Percentiles rank a stretch among this genome's conserved stretches.
Conservation (phyloP, 30 jellyfish, hydroid and myxozoan genomes). For the Pelagia noctiluca region DNA sequence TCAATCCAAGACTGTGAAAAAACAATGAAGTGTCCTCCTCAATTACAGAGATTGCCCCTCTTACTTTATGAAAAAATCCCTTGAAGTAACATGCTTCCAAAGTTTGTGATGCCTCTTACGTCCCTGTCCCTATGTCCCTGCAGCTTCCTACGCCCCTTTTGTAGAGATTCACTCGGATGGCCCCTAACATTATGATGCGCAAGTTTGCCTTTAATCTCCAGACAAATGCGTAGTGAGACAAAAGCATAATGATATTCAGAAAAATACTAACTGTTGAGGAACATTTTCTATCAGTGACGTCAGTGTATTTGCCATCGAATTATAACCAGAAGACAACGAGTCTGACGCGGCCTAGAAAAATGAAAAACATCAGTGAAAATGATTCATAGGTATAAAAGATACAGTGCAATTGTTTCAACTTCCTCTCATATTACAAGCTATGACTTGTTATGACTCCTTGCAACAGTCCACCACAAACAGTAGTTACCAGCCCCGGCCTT, state of each 20-base stretch:
- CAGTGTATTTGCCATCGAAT: conserved; percentile 46
- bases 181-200: background rate
- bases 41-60: too few relatives aligned
- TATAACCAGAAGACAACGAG: conserved; percentile 22
- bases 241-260: too few relatives aligned
- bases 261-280: background rate
- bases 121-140: too few relatives aligned
- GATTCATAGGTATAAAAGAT: background rate
- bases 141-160: background rate
- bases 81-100: too few relatives aligned
- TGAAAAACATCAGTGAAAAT: background rate
- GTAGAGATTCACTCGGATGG: background rate
- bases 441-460: background rate
- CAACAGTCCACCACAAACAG: too few relatives aligned
- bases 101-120: too few relatives aligned
- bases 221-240: too few relatives aligned
- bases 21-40: too few relatives aligned
- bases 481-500: too few relatives aligned
- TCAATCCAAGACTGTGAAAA: too few relatives aligned
- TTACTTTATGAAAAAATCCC: too few relatives aligned
- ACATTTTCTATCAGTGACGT: conserved; percentile 49
- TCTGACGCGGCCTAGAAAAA: background rate
- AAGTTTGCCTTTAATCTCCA: background rate
- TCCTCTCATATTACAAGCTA: background rate
- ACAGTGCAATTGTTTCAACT: background rate